phyloP scores from a whole-genome alignment of 2,888 invertebrate species.

The Lochmaea crataegi region DNA sequence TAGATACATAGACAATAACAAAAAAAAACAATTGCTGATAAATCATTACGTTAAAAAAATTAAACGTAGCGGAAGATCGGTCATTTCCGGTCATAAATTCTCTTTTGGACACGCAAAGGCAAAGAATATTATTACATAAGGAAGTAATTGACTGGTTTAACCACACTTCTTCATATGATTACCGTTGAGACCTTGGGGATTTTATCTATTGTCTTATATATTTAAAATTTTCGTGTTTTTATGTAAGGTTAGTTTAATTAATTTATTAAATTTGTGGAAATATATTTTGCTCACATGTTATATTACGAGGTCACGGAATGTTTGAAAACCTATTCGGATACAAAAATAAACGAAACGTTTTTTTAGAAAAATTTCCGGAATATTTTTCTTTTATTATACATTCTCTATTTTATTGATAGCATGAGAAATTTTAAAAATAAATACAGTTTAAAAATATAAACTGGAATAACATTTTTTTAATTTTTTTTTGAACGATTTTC shows the following conservation, averaged over 20 bases:
- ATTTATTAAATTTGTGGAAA: not conserved
- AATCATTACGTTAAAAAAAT: slow-evolving; percentile 21
- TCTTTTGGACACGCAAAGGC: slow-evolving; percentile 26
- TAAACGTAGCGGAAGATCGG: slow-evolving; percentile 32
- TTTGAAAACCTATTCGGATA: no score
- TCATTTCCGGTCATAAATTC: slow-evolving; percentile 35
- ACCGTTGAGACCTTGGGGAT: slow-evolving; percentile 37
- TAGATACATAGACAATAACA: not conserved
- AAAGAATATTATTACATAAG: slow-evolving; percentile 38
- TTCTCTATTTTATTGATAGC: no score
- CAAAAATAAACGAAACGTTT: no score
- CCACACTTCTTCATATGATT: slow-evolving; percentile 38
- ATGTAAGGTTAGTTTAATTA: not conserved
- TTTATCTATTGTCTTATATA: slow-evolving; percentile 28
- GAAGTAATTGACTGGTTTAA: slow-evolving; percentile 36
- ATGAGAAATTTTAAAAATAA: no score
- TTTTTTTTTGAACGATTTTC: no score
- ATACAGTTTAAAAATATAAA: no score
- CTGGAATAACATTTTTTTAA: no score
- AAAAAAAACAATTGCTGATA: slow-evolving; percentile 7
- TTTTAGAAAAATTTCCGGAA: no score
- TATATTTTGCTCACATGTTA: no score
- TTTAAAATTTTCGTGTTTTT: not conserved
- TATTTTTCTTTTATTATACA: no score
- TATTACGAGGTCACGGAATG: no score